Base-by-base conservation (phyloP, 2,888 invertebrate genomes). In the Amphipoea oculea region DNA sequence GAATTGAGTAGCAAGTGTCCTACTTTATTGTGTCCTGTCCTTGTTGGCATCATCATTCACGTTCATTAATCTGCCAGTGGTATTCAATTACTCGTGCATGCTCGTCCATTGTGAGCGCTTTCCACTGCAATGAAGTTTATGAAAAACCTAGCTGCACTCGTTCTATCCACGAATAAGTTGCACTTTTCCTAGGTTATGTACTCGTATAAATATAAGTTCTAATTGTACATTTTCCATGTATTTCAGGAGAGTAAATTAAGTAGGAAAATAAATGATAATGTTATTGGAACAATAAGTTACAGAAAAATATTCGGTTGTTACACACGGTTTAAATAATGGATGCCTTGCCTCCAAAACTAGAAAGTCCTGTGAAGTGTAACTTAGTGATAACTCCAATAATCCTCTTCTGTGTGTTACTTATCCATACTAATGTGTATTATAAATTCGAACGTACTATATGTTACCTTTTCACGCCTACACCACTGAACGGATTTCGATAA, bases 11-110 rank as follows among this genome's bases (percentile, higher is more conserved):
- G 42, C 66, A n/a, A 42, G 51, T 74, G 86, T 42, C 86, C 85
- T 63, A 86, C 29, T 76, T 84, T 40, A 74, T 12, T 67, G 48
- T 79, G 86, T 74, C 74, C 76, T 77, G 79, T 74, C 79, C 76
- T 86, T 40, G 84, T 72, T 68, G 17, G 57, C 36, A 70, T 76
- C 57, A 74, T 77, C 71, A 75, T 73, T 66, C n/a, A 62, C 66
- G 66, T 79, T 77, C 51, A 83, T 85, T 86, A 85, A 86, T 83
- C 84, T 63, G 66, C 65, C 65, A 78, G 57, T 66, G 68, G 73
- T 45, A 74, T 76, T 79, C 86, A 83, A 85, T 86, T 76, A 79
- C 68, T 79, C 57, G 70, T 77, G 63, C 66, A 62, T 72, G 65
- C 66, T 65, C 48, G 65, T 83, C 84, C 79, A 77, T 74, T 85